Base-by-base conservation (phyloP, 2,797 vertebrate species). In the Pristis pectinata region DNA sequence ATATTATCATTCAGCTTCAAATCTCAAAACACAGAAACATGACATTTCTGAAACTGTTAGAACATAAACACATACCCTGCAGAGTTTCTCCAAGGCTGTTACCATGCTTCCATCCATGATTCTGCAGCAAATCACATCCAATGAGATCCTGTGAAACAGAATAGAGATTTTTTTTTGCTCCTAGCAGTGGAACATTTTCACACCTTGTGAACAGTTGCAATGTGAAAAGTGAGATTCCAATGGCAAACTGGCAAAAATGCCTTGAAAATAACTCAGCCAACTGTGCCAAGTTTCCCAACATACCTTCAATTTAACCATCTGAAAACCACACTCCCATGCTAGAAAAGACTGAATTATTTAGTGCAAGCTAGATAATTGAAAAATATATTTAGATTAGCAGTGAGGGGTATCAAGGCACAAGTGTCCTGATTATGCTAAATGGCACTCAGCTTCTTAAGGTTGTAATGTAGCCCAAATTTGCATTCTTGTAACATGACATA, bases 111-210 rank as follows among this genome's bases (percentile, higher is more conserved):
- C 41, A 44, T 93, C 67, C 37, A 93, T 72, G 41, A 49, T 93
- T 93, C 44, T 94, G 92, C 70, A 76, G 70, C 70, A 94, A 94
- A 93, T 24, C 24, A 37, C 24, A 70, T 93, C 64, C 37, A 72
- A 94, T 76, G 44, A 53, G 49, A 13, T 30, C 41, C 92, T 94
- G 70, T 34, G 70, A 53, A 94, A 94, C 70, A 34, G 67, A 56
- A 17, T 5, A 76, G 44, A 94, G 67, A n/a, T 44, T 74, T 74
- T 27, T n/a, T 53, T 56, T 59, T 30, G 19, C 70, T 6, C 10
- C 64, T 41, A 74, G 44, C 27, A 56, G 4, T n/a, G 19, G 44
- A 70, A 74, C 72, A 94, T 94, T 30, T 53, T 94, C 70, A 56
- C 30, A 53, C 44, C 6, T 92, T 76, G 13, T 56, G 72, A 94